These are phyloP conservation scores for Romanogobio albipinnatus DNA, from an alignment of 2,113 vertebrate genomes.

Conservation along the genomic window DNA sequence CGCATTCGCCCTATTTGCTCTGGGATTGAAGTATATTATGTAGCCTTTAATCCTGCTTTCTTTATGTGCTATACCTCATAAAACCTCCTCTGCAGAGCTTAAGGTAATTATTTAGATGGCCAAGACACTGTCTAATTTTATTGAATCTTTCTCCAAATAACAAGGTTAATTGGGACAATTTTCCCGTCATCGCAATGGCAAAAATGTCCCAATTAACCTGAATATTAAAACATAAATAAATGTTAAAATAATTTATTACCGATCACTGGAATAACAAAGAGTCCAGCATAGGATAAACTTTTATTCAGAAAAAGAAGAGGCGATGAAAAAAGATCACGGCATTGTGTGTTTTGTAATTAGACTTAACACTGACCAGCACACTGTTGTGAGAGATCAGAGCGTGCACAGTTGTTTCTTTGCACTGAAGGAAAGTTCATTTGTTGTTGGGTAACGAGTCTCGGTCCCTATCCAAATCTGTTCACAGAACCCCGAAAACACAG, in stretches of 20 bases:
- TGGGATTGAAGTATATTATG: conserved; percentile 79
- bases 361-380: conserved; percentile 74
- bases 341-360: conserved; percentile 69
- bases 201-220: no score
- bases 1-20: conserved; percentile 77
- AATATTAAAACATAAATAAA: no score
- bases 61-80: conserved; percentile 36
- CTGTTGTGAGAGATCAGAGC: conserved; percentile 70
- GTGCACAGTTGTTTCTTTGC: conserved; percentile 75
- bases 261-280: background rate
- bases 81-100: conserved; percentile 1
- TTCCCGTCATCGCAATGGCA: no score
- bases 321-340: conserved; percentile 64
- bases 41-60: conserved; percentile 71
- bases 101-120: background rate
- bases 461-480: conserved; percentile 74
- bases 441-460: conserved; percentile 75
- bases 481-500: conserved; percentile 80
- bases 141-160: background rate
- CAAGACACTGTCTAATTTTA: background rate
- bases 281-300: background rate
- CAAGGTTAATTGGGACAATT: no score
- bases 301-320: conserved; percentile 3
- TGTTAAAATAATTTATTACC: background rate
- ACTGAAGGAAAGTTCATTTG: conserved; percentile 77